Evolutionary conservation across 2,113 vertebrate species (phyloP).

Genomic region (Papio anubis): DNA sequence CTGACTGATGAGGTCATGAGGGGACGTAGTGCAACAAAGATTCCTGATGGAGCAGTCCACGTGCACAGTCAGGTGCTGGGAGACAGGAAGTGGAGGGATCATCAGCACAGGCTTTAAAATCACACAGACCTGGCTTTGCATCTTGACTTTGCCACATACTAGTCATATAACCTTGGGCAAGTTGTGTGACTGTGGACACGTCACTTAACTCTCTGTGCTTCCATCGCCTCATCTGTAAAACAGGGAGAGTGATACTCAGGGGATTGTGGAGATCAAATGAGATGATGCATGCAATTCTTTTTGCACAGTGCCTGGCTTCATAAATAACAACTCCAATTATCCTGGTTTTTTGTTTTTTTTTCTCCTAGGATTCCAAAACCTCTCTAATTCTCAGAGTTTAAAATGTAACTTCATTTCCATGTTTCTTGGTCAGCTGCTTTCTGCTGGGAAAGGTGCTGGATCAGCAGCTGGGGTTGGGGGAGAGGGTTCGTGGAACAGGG

Average conservation of each 20-base stretch:
- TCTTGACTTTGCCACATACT: neutral
- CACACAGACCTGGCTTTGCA: neutral
- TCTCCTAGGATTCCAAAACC: neutral
- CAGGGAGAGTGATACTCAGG: neutral
- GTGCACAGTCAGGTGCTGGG: neutral
- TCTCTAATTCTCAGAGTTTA: conserved; percentile 29
- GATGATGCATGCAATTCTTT: neutral
- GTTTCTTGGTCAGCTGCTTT: conserved; percentile 37
- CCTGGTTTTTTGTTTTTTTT: neutral
- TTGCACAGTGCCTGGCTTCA: neutral
- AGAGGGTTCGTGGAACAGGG: neutral
- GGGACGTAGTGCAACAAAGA: neutral
- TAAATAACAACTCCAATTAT: conserved; percentile 12
- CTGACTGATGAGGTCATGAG: rapidly evolving
- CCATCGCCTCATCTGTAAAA: neutral
- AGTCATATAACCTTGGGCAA: neutral
- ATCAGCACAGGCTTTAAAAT: neutral
- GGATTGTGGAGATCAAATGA: neutral
- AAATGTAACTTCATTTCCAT: conserved; percentile 16
- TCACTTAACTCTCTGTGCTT: neutral
- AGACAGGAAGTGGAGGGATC: neutral
- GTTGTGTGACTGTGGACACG: neutral
- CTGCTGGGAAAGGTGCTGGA: neutral
- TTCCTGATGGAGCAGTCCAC: neutral
- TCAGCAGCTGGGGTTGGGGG: neutral